Base-by-base conservation (phyloP, 2,797 vertebrate species). In the Scleropages formosus region DNA sequence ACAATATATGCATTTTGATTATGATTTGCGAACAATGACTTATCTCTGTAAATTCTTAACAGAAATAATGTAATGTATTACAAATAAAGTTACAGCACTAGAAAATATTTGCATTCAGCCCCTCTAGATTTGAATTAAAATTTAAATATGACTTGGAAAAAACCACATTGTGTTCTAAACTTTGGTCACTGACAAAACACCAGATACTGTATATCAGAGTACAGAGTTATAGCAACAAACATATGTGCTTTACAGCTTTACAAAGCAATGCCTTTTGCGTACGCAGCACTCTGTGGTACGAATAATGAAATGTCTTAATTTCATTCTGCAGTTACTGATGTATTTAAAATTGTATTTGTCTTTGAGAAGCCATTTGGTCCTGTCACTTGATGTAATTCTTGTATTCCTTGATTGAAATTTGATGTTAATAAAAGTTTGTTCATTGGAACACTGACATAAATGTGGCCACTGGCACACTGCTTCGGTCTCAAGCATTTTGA, bases 361-460 rank as follows among this genome's bases (percentile, higher is more conserved):
- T 39, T 46, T 53, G 58, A 58, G 24, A 49, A 24, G 60, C 75
- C 47, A 53, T 59, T n/a, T 18, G 27, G 58, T 78, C 68, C 46
- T 58, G 73, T 77, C 59, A 73, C 56, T 75, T 62, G 66, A 66
- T 82, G 73, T 81, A 75, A 80, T 78, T 65, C 78, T 63, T 77
- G 80, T 84, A 74, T 78, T 81, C 75, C 74, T 79, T 81, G 75
- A 61, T 69, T 75, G 53, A 79, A 80, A 76, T 83, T 72, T 61
- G 75, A 68, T 74, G 77, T 73, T 74, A 78, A 78, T 78, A 78
- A 78, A 76, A 46, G 59, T 70, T 63, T 70, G 53, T 76, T 76
- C 75, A 61, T 72, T 71, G 22, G 65, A 77, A 51, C 59, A n/a
- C 27, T 61, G 66, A 11, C 67, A 58, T 75, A 27, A 24, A 44